Evolutionary conservation across 1,140 invertebrate genomes (phyloP).

Genomic region (Drosophila baimaii): DNA sequence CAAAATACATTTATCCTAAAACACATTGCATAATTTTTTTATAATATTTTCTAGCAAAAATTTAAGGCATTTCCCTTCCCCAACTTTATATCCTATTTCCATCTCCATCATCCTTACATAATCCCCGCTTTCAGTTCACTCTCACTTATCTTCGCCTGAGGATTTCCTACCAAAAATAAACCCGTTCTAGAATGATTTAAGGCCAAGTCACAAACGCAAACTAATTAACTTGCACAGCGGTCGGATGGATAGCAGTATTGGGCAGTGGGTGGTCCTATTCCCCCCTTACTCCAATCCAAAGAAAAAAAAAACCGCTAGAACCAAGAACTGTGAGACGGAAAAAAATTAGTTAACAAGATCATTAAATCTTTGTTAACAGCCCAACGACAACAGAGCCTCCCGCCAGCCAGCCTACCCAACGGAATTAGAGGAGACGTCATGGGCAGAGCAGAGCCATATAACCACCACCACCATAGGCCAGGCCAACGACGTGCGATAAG

Average conservation of each 20-base stretch:
- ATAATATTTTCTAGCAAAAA: background rate
- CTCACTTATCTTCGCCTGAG: constrained; percentile 1
- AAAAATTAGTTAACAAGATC: constrained; percentile 80
- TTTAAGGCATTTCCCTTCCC: too few relatives aligned
- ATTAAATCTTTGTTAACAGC: constrained; percentile 78
- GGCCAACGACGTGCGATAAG: constrained; percentile 53
- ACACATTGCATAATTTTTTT: accelerated
- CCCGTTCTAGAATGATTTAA: constrained; percentile 49
- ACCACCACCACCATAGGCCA: constrained; percentile 9
- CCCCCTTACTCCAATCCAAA: too few relatives aligned
- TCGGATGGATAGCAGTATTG: constrained; percentile 23
- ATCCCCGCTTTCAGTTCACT: constrained; percentile 4
- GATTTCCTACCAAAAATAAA: constrained; percentile 20
- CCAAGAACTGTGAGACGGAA: constrained; percentile 21
- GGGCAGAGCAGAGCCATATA: constrained; percentile 25
- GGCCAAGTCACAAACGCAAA: constrained; percentile 29
- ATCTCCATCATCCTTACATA: background rate
- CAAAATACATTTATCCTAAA: background rate
- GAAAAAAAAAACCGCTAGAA: background rate
- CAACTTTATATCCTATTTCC: background rate
- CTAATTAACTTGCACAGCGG: constrained; percentile 75
- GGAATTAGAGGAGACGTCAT: constrained; percentile 55
- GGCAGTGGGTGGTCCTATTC: constrained; percentile 62
- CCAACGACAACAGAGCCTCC: constrained; percentile 18
- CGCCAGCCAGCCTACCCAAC: background rate